Base-by-base conservation (phyloP, 2,113 vertebrate species). In the Pseudorasbora parva region DNA sequence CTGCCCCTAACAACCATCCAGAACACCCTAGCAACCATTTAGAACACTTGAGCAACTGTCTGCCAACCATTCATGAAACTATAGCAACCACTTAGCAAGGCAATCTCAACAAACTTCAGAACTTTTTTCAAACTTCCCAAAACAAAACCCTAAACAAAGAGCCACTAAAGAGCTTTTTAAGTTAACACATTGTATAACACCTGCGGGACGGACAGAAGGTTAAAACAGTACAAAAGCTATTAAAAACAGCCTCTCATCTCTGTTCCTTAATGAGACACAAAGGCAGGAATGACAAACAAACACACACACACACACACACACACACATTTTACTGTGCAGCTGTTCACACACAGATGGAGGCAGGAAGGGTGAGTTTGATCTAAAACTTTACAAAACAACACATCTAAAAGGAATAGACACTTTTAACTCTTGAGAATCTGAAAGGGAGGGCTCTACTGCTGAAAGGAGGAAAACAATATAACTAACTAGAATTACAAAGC, bases 311-410 rank as follows among this genome's bases (percentile, higher is more conserved):
- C 71, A 27, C 82, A 80, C 71, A 59, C 21, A 83, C 81, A 83
- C 69, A 73, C n/a, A 54, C 77, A 77, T 62, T 54, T 85, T 83
- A 75, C 72, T 30, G 47, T 37, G 91, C 94, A 94, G 93, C 93
- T 94, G 92, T 47, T 47, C 51, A 54, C 72, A 78, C 69, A 91
- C 81, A 84, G 85, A 83, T 71, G 54, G 87, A 64, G 30, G 15
- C 41, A 49, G 27, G 2, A 69, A 56, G 45, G 75, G 43, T 68
- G 66, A 21, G 41, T n/a, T 21, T 73, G 77, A 71, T 89, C 89
- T 92, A 91, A 84, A 90, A 81, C 62, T 78, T 41, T 27, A 47
- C 19, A 76, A 83, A 62, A 54, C 69, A 81, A 23, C 83, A 47
- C 10, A 33, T 21, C 82, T 84, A 72, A 14, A 49, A 9, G 10